These are phyloP conservation scores for Caenorhabditis remanei DNA, from an alignment of 1,140 invertebrate genomes.

Conservation along the genomic window DNA sequence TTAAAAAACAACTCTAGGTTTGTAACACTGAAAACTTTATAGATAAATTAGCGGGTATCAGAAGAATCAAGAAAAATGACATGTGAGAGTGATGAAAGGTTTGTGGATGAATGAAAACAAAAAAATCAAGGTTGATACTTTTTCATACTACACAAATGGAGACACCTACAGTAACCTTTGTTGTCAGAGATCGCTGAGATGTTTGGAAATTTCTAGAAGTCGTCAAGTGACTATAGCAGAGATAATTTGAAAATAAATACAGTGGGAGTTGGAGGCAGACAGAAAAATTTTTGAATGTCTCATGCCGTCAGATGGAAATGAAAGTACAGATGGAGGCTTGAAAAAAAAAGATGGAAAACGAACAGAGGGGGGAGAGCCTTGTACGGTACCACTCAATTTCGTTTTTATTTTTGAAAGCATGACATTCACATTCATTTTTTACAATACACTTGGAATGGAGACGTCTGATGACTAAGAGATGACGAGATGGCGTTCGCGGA, in stretches of 20 bases:
- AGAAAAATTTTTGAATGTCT: not conserved
- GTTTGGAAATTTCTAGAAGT: not conserved
- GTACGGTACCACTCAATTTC: conserved; percentile 54
- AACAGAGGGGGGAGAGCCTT: not conserved
- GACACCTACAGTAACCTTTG: not conserved
- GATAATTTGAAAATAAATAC: no score
- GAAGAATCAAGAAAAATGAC: not conserved
- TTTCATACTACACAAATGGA: not conserved
- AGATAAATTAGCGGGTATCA: not conserved
- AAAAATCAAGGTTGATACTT: not conserved
- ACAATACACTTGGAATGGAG: conserved; percentile 49
- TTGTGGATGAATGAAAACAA: not conserved
- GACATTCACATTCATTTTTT: conserved; percentile 44
- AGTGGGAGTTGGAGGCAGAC: not conserved
- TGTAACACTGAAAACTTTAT: not conserved
- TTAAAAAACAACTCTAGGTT: not conserved
- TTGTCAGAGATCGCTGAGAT: not conserved
- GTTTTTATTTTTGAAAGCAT: conserved; percentile 34
- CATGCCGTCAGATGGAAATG: not conserved
- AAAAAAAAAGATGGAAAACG: not conserved
- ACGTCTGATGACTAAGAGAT: conserved; percentile 51
- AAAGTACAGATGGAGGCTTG: not conserved
- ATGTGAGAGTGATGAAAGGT: not conserved
- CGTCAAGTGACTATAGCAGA: not conserved
- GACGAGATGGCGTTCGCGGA: not conserved